Evolutionary conservation across 2,113 vertebrate species (phyloP), one percentile per base, ranked within the genome.

Genomic region (Labeo catla): DNA sequence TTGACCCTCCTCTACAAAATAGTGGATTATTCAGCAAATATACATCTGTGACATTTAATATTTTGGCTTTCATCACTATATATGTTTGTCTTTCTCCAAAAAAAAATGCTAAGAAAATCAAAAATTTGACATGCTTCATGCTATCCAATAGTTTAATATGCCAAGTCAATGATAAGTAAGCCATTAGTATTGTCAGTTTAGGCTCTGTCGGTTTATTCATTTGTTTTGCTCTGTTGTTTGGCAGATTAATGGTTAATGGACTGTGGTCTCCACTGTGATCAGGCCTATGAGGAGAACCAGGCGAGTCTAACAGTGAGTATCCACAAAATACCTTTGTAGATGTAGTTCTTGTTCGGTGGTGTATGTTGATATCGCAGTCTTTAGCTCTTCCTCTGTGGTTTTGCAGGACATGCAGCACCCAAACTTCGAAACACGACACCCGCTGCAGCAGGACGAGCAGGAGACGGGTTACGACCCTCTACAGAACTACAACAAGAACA

Each of bases 401-500:
- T 83, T 90, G 6, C 87, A 93, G 93, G 94, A 90, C 90, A 99
- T 99, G 98, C 97, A 97, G 94, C 96, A 98, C 93, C 96, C 97
- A 76, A 94, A 95, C 84, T 95, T 96, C 59, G 97, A 98, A 95
- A 96, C 97, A 23, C 95, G 93, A 85, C 97, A 99, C 89, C 98
- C 98, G 81, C 95, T 99, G 88, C 97, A 98, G 95, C 90, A 95
- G 61, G 97, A 98, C 81, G 97, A 98, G 74, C 98, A 99, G 91
- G 98, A 99, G 95, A 96, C 97, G 6, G 97, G 97, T 50, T 95
- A 97, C 45, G 97, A 99, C 91, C 98, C 97, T 0, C 95, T 99
- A 84, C 94, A 96, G 83, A 95, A 93, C 86, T 96, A 95, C 72
- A 95, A 96, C 88, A 94, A 91, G 95, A 97, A 91, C 87, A 93